Conservation (phyloP, 1,140 invertebrate genomes). For the Aleiodes sp. region DNA sequence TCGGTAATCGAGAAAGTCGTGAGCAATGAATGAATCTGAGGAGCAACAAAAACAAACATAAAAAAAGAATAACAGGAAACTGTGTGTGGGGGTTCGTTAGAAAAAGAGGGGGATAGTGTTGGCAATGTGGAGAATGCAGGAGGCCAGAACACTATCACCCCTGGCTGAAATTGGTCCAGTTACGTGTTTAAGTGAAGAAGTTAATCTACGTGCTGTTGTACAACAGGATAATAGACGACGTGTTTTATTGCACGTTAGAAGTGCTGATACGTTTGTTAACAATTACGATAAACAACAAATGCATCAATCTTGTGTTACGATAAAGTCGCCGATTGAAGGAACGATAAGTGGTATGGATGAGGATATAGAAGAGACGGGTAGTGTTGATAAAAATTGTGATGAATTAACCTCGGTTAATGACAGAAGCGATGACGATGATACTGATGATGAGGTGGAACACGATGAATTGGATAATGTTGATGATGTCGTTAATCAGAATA, state of each 20-base stretch:
- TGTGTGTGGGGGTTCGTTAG: not conserved
- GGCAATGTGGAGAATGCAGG: slow-evolving; percentile 61
- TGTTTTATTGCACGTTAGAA: slow-evolving; percentile 55
- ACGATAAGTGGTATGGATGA: slow-evolving; percentile 39
- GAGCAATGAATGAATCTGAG: too few relatives aligned
- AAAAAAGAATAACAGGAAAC: too few relatives aligned
- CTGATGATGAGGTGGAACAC: slow-evolving; percentile 49
- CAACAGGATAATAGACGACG: slow-evolving; percentile 49
- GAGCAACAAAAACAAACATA: not conserved
- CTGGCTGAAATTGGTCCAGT: slow-evolving; percentile 42
- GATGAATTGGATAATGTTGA: slow-evolving; percentile 45
- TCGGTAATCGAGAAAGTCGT: too few relatives aligned
- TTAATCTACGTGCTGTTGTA: slow-evolving; percentile 43
- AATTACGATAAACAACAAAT: slow-evolving; percentile 48
- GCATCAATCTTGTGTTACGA: slow-evolving; percentile 30
- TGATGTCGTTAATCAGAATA: slow-evolving; percentile 37
- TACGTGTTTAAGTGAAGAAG: slow-evolving; percentile 49
- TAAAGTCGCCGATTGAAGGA: slow-evolving; percentile 16
- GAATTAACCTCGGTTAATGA: not conserved
- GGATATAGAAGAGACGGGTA: slow-evolving; percentile 33
- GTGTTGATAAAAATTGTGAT: not conserved
- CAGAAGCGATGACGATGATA: slow-evolving; percentile 43
- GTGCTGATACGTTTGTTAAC: slow-evolving; percentile 53
- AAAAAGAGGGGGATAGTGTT: slow-evolving; percentile 13
- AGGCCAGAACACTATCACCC: slow-evolving; percentile 57